These are phyloP conservation scores for Heterotis niloticus DNA, from an alignment of 2,113 vertebrate genomes.

Conservation along the genomic window DNA sequence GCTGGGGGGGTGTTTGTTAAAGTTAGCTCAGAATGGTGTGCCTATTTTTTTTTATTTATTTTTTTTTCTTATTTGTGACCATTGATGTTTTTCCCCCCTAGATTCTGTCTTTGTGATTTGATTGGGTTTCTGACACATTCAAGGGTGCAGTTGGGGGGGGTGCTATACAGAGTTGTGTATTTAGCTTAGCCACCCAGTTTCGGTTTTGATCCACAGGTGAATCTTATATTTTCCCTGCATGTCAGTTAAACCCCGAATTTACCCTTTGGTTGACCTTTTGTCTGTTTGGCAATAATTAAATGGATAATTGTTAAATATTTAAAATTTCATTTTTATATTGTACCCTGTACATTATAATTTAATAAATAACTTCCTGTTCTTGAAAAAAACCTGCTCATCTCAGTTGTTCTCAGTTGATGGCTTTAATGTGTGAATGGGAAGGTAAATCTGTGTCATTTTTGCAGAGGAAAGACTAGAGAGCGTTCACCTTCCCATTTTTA, in stretches of 20 bases:
- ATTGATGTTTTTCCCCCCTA: background rate
- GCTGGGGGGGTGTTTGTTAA: background rate
- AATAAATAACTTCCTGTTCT: conserved; percentile 23
- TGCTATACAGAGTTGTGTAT: background rate
- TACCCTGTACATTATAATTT: conserved; percentile 18
- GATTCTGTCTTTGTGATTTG: background rate
- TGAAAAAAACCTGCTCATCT: background rate
- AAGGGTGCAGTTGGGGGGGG: background rate
- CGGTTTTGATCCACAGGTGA: background rate
- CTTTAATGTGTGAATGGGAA: background rate
- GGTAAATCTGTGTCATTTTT: background rate
- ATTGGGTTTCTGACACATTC: background rate
- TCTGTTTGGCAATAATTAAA: conserved; percentile 5
- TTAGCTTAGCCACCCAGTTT: background rate
- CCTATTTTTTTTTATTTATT: background rate
- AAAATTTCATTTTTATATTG: conserved; percentile 22
- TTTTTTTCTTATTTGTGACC: conserved; percentile 3
- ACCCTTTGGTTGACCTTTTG: background rate
- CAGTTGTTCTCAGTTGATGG: background rate
- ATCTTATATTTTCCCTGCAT: conserved; percentile 11
- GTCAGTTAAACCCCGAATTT: background rate
- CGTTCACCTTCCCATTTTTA: background rate
- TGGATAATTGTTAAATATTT: conserved; percentile 2
- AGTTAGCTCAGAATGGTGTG: background rate
- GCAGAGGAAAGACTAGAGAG: background rate